Base-by-base conservation (phyloP, 2,888 invertebrate species). In the Keiferia lycopersicella region DNA sequence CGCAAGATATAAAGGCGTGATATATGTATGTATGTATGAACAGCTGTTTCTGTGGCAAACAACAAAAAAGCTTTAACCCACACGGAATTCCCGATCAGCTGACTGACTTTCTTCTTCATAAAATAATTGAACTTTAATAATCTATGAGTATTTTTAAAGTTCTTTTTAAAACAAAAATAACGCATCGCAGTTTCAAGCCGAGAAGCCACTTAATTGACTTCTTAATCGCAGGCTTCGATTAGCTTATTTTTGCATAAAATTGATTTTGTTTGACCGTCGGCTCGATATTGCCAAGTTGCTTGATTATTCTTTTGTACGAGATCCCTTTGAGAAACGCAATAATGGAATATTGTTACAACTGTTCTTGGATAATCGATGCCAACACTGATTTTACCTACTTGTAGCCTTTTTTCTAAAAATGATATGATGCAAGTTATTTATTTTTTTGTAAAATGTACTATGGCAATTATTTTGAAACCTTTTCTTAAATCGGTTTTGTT, bases 181-280 rank as follows among this genome's bases (percentile, higher is more conserved):
- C 6, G 11, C 16, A 16, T 45, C 11, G n/a, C 0, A 16, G 45
- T 16, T 45, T 41, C 3, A 41, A 41, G 2, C 14, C 41, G 59
- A 62, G 61, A 60, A 26, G 58, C 34, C 45, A 60, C 64, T 57
- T 66, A 57, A 66, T 66, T 66, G 63, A 61, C 63, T 64, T 60
- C 67, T 69, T 72, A 73, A 73, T 68, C 70, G 70, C 65, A 59
- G 65, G 67, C 69, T 70, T 70, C 68, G 73, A 71, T 74, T 71
- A 69, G 71, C 69, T 71, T 71, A 76, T 71, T 73, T 84, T 85
- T 81, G 76, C 84, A 84, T 84, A 76, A 78, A 82, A 86, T 85
- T 83, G 83, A 82, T 84, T 86, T 67, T 69, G 78, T 83, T 82
- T 60, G 81, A 72, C 73, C 73, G 69, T 68, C 69, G 76, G 20